Conservation (phyloP, 2,888 invertebrate species). For the Sphecodes monilicornis region DNA sequence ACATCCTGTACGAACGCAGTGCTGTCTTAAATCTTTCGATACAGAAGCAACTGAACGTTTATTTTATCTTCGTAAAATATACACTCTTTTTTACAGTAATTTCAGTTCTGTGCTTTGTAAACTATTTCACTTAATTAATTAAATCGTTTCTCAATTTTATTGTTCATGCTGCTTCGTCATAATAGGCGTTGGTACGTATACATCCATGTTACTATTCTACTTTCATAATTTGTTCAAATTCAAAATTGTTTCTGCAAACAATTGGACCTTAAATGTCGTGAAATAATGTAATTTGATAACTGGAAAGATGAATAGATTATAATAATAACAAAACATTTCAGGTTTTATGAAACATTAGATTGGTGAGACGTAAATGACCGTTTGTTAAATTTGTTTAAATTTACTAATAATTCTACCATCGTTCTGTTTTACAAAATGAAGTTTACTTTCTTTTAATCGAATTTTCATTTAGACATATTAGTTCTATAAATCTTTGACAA, state of each 20-base stretch:
- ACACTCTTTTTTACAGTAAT: slow-evolving; percentile 42
- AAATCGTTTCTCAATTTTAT: slow-evolving; percentile 73
- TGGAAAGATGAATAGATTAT: slow-evolving; percentile 3
- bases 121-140: slow-evolving; percentile 62
- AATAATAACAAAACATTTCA: slow-evolving; percentile 14
- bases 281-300: background rate
- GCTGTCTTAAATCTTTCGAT: slow-evolving; percentile 21
- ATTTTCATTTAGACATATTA: background rate
- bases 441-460: background rate
- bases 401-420: background rate
- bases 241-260: background rate
- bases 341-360: background rate
- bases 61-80: slow-evolving; percentile 29
- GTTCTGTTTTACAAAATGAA: background rate
- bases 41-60: slow-evolving; percentile 18
- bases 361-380: background rate
- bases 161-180: slow-evolving; percentile 81
- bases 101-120: slow-evolving; percentile 36
- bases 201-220: slow-evolving; percentile 10
- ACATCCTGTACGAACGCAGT: slow-evolving; percentile 27
- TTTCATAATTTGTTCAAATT: background rate
- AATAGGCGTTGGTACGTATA: slow-evolving; percentile 83
- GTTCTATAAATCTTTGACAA: background rate
- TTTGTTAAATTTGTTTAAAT: background rate
- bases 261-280: background rate